phyloP scores from a whole-genome alignment of 1,140 invertebrate genomes.

The Panagrolaimus sp. region DNA sequence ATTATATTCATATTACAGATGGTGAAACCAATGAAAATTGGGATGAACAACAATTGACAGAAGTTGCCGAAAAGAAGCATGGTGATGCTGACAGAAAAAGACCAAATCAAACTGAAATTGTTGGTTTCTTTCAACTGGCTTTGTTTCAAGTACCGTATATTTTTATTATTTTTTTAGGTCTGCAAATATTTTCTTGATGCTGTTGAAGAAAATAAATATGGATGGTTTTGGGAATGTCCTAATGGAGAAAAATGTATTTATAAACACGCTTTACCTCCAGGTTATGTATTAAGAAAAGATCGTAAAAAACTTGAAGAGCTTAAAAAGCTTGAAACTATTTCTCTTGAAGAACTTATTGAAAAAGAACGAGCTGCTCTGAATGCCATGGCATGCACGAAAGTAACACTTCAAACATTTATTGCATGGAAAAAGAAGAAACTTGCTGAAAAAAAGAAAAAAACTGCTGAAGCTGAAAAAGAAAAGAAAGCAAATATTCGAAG shows the following conservation, averaged over 20 bases:
- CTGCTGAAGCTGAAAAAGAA: slow-evolving; percentile 73
- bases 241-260: slow-evolving; percentile 63
- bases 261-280: slow-evolving; percentile 84
- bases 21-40: slow-evolving; percentile 82
- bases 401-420: slow-evolving; percentile 89
- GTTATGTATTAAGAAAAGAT: slow-evolving; percentile 85
- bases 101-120: slow-evolving; percentile 63
- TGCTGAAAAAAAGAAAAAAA: slow-evolving; percentile 71
- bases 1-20: no score
- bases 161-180: slow-evolving; percentile 70
- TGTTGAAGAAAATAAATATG: slow-evolving; percentile 93
- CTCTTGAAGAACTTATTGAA: slow-evolving; percentile 63
- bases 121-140: slow-evolving; percentile 40
- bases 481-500: slow-evolving; percentile 83
- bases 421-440: slow-evolving; percentile 98
- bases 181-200: slow-evolving; percentile 97
- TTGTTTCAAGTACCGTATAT: slow-evolving; percentile 12
- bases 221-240: slow-evolving; percentile 99
- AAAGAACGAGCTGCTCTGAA: slow-evolving; percentile 75
- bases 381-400: slow-evolving; percentile 72
- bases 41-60: slow-evolving; percentile 88
- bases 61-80: slow-evolving; percentile 93
- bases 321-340: slow-evolving; percentile 59
- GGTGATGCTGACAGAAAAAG: slow-evolving; percentile 67
- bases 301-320: slow-evolving; percentile 61